Base-by-base conservation (phyloP, 1,140 invertebrate species). In the Anastrepha ludens region DNA sequence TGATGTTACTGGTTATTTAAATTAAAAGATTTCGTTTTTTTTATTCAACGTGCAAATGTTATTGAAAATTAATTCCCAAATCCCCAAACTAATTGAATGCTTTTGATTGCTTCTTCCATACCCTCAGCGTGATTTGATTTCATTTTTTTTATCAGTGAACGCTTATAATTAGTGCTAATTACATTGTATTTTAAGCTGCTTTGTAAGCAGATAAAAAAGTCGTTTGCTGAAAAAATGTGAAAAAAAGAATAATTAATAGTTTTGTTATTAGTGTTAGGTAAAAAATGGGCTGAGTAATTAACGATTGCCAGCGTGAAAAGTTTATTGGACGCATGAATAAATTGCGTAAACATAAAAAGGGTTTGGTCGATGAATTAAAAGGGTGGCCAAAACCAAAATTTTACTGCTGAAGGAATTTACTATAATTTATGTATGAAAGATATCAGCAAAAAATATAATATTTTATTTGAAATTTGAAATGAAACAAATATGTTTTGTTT, bases 161-260 rank as follows among this genome's bases (percentile, higher is more conserved):
- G 7, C 65, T 29, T 67, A 67, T 67, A 67, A 67, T 67, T 67
- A 67, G 65, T 67, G 65, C 65, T 67, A 67, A 67, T 67, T 67
- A 67, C 39, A 41, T 67, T 67, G 39, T 8, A 67, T 67, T 67
- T 67, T 67, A 67, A 67, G 65, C n/a, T 64, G n/a, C 62, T 64
- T 64, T 64, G 62, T 29, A 41, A 11, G 65, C 6, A 11, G 65
- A 20, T 8, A 64, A 64, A 67, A 67, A 67, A 67, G 0, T 13
- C 20, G 65, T 4, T 67, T 20, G 6, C 29, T 67, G 20, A 67
- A 67, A 39, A 67, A 3, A 67, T 39, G 39, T 67, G 6, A 4
- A 67, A 67, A 67, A 67, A 13, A 11, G 65, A 39, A 39, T 67
- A 67, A 67, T 67, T 67, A 67, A 29, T 67, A 13, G 9, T 67